phyloP scores from a whole-genome alignment of 92 coral and sea anemone species.

The Heteractis magnifica region DNA sequence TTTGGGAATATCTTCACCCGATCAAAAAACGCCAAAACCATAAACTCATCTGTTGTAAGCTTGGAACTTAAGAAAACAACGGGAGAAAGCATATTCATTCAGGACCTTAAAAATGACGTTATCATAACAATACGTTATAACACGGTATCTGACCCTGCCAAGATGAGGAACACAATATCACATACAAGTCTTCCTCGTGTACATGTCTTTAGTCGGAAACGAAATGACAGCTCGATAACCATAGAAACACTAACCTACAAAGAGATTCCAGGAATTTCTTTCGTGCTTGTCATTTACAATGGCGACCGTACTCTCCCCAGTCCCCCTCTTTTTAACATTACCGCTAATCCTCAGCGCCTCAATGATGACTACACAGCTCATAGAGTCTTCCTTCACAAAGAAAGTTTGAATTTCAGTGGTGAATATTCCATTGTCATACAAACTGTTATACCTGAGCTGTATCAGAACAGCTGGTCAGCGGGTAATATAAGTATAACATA shows the following conservation, averaged over 20 bases:
- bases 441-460: slow-evolving; percentile 8
- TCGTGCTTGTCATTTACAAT: background rate
- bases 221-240: slow-evolving; percentile 24
- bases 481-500: slow-evolving; percentile 25
- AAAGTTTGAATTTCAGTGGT: slow-evolving; percentile 12
- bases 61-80: slow-evolving; percentile 35
- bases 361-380: background rate
- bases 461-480: slow-evolving; percentile 12
- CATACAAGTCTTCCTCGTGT: background rate
- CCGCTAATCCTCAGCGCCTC: background rate
- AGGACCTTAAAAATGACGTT: slow-evolving; percentile 35
- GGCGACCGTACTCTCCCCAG: background rate
- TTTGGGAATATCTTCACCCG: slow-evolving; percentile 45
- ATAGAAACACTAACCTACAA: background rate
- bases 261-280: background rate
- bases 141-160: background rate
- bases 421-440: slow-evolving; percentile 10
- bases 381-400: background rate
- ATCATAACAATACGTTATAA: slow-evolving; percentile 6
- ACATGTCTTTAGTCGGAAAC: slow-evolving; percentile 10
- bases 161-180: no score
- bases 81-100: slow-evolving; percentile 36
- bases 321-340: background rate
- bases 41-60: slow-evolving; percentile 54
- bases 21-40: slow-evolving; percentile 35